phyloP scores from a whole-genome alignment of 2,113 vertebrate species.

The Ameiurus melas region DNA sequence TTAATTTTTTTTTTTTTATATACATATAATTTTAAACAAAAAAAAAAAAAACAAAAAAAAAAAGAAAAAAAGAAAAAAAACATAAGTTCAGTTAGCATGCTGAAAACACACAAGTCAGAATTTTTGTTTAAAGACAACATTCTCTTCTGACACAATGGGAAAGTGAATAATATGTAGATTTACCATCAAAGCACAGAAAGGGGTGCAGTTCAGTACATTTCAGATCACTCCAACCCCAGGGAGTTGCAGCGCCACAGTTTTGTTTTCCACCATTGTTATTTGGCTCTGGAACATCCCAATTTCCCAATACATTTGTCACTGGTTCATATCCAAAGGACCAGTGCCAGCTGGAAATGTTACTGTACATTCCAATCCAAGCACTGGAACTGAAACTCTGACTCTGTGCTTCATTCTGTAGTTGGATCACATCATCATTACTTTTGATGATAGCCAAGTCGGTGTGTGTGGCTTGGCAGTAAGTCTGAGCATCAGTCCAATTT shows the following conservation, averaged over 20 bases:
- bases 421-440: not conserved
- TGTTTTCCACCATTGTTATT: not conserved
- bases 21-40: no score
- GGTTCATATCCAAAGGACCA: not conserved
- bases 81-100: no score
- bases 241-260: not conserved
- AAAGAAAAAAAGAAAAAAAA: no score
- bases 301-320: not conserved
- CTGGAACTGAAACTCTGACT: not conserved
- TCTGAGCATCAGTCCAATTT: conserved; percentile 27
- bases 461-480: not conserved
- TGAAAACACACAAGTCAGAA: not conserved
- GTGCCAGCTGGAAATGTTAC: not conserved
- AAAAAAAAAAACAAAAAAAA: no score
- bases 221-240: not conserved
- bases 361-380: conserved; percentile 14
- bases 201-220: accelerated
- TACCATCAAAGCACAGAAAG: conserved; percentile 19
- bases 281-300: not conserved
- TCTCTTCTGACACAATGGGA: not conserved
- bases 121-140: not conserved
- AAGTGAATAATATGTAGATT: not conserved
- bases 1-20: no score
- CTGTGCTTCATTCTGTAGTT: not conserved
- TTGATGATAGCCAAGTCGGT: conserved; percentile 3